Percentiles rank a stretch among this genome's conserved stretches.
Conservation (phyloP, 2,113 vertebrate species). For the Etia nguti region DNA sequence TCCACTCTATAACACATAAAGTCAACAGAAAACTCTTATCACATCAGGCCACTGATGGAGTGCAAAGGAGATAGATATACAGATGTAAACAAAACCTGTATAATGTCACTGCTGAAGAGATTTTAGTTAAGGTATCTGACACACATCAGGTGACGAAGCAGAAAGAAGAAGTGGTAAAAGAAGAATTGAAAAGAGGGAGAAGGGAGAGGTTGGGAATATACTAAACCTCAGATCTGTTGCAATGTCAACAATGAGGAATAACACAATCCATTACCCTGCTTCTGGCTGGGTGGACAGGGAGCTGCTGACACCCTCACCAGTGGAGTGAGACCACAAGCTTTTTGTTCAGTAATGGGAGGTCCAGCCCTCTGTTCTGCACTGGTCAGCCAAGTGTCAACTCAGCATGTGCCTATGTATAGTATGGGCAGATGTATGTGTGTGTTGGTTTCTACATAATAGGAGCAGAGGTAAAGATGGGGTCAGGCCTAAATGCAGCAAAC, state of each 20-base stretch:
- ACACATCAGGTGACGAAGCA: not conserved
- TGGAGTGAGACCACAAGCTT: slow-evolving; percentile 46
- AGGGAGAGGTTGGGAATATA: not conserved
- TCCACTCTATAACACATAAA: not conserved
- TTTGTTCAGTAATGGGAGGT: slow-evolving; percentile 59
- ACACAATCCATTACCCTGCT: slow-evolving; percentile 66
- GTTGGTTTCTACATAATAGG: not conserved
- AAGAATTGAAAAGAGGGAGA: not conserved
- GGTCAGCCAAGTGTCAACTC: slow-evolving; percentile 51
- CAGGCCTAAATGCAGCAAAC: not conserved
- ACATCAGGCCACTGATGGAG: not conserved
- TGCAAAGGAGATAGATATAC: not conserved
- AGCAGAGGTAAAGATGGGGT: not conserved
- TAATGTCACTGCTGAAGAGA: not conserved
- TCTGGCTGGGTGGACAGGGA: slow-evolving; percentile 34
- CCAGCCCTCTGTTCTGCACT: slow-evolving; percentile 37
- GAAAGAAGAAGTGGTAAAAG: not conserved
- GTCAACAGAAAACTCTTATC: not conserved
- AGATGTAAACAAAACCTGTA: not conserved
- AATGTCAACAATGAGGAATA: slow-evolving; percentile 58
- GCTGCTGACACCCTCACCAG: slow-evolving; percentile 50
- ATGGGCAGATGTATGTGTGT: not conserved
- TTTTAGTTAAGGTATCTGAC: not conserved
- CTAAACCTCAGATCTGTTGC: slow-evolving; percentile 31
- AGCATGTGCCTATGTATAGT: slow-evolving; percentile 28